phyloP scores from a whole-genome alignment of 2,888 invertebrate genomes.

The Cantharis rufa region DNA sequence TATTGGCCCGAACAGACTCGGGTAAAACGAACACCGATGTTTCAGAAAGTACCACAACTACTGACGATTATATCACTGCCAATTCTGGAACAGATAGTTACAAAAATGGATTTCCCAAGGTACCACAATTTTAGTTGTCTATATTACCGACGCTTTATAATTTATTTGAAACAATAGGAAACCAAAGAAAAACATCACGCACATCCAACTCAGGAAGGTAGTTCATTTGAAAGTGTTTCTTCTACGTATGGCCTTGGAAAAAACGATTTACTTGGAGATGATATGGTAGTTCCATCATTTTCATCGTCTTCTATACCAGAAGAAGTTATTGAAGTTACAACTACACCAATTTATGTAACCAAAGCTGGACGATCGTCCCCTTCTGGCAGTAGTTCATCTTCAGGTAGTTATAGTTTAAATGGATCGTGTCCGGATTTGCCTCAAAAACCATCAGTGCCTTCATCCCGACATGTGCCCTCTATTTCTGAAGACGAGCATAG shows the following conservation, averaged over 20 bases:
- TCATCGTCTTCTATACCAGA: constrained; percentile 64
- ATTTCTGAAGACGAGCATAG: constrained; percentile 72
- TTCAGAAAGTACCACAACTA: constrained; percentile 85
- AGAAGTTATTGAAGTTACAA: constrained; percentile 53
- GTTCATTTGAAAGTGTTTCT: constrained; percentile 86
- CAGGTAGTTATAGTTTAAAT: constrained; percentile 62
- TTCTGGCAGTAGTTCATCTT: constrained; percentile 62
- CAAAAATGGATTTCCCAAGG: constrained; percentile 68
- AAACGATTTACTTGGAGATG: constrained; percentile 70
- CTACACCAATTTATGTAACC: constrained; percentile 51
- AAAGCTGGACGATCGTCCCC: constrained; percentile 57
- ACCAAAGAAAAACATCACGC: constrained; percentile 14
- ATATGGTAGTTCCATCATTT: constrained; percentile 65
- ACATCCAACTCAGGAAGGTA: constrained; percentile 65
- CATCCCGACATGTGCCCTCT: constrained; percentile 52
- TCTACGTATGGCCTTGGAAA: constrained; percentile 78
- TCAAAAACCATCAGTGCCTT: constrained; percentile 50
- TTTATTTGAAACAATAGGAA: constrained; percentile 5
- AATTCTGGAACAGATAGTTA: constrained; percentile 72
- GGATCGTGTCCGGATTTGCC: constrained; percentile 54
- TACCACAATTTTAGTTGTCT: constrained; percentile 42
- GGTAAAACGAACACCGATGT: constrained; percentile 76
- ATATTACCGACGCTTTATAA: background rate
- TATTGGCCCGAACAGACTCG: constrained; percentile 72
- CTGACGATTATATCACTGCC: constrained; percentile 87